Conservation (phyloP, 2,113 vertebrate species). For the Pachyramphus minor region DNA sequence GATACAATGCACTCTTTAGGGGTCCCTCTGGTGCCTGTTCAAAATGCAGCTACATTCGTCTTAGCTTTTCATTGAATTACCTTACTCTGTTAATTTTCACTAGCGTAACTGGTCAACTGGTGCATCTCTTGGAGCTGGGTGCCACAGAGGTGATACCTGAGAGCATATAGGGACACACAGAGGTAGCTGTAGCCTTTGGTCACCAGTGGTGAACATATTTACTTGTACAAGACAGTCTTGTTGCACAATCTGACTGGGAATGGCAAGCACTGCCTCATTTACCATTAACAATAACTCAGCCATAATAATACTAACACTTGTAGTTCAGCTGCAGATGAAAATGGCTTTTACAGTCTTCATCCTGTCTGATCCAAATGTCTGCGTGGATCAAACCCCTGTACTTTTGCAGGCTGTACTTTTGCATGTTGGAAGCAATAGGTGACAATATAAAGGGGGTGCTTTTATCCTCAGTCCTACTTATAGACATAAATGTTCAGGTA, state of each 20-base stretch:
- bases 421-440: background rate
- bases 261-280: background rate
- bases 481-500: background rate
- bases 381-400: background rate
- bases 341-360: background rate
- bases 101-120: background rate
- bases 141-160: background rate
- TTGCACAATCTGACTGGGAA: background rate
- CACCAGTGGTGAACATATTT: background rate
- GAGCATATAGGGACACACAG: background rate
- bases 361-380: background rate
- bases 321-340: background rate
- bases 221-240: background rate
- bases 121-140: background rate
- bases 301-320: background rate
- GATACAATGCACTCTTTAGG: background rate
- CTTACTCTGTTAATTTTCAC: background rate
- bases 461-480: background rate
- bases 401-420: background rate
- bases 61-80: background rate
- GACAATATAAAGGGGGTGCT: background rate
- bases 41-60: background rate
- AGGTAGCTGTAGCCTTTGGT: background rate
- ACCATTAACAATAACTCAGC: background rate
- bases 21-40: background rate